Percentiles rank a stretch among this genome's conserved stretches.
Evolutionary conservation across 2,888 invertebrate species (phyloP).

Genomic region (Perdita meconis): DNA sequence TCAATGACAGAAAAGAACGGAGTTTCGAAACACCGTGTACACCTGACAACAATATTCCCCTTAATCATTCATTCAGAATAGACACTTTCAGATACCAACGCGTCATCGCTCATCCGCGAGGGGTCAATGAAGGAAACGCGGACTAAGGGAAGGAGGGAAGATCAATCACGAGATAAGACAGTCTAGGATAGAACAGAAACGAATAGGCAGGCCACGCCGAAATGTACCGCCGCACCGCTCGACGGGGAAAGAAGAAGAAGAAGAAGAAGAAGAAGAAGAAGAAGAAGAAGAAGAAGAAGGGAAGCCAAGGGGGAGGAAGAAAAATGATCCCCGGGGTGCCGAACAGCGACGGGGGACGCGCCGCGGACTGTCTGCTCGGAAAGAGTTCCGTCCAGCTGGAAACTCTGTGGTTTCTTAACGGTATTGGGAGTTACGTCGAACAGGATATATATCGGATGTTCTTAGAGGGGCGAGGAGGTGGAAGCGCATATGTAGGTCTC

Average conservation of each 20-base stretch:
- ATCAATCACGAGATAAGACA: no score
- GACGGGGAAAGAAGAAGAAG: constrained; percentile 16
- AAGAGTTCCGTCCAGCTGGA: constrained; percentile 54
- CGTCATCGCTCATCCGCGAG: no score
- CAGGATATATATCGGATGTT: constrained; percentile 72
- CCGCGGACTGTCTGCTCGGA: constrained; percentile 36
- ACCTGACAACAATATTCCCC: no score
- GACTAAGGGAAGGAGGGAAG: no score
- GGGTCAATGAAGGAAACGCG: no score
- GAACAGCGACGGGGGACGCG: constrained; percentile 18
- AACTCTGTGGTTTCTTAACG: constrained; percentile 72
- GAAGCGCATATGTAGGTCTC: constrained; percentile 82
- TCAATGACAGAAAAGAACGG: no score
- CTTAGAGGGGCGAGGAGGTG: constrained; percentile 63
- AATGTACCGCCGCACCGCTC: not conserved
- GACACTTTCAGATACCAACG: no score
- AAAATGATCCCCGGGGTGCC: constrained; percentile 57
- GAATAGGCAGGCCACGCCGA: not conserved
- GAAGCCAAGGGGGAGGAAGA: not conserved
- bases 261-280: constrained; percentile 16
- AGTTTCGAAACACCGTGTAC: no score
- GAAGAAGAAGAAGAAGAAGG: not conserved
- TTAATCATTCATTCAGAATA: no score
- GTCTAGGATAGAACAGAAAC: no score
- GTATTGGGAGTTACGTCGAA: constrained; percentile 78